Conservation (phyloP, 2,113 vertebrate genomes). For the Sylvia atricapilla region DNA sequence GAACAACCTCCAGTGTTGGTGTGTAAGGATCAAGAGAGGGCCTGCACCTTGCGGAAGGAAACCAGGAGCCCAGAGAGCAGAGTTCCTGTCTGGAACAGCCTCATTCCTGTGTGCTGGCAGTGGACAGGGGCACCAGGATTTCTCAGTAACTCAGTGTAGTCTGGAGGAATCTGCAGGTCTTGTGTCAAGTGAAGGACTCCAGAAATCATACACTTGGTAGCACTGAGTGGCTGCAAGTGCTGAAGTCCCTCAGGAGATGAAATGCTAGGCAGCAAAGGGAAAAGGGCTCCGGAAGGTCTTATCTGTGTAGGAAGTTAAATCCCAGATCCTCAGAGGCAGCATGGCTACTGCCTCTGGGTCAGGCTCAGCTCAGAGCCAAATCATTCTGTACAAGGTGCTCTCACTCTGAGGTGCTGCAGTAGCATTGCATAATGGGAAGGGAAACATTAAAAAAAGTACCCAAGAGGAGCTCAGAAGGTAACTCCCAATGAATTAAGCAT, state of each 20-base stretch:
- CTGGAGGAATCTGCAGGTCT: neutral
- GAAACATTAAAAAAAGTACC: neutral
- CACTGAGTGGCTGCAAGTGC: neutral
- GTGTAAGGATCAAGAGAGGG: neutral
- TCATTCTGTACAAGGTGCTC: neutral
- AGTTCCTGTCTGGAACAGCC: neutral
- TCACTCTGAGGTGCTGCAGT: neutral
- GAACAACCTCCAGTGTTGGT: neutral
- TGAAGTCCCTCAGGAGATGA: neutral
- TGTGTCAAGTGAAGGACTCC: neutral
- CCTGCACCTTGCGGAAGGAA: neutral
- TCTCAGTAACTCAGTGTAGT: neutral
- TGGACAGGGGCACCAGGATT: neutral
- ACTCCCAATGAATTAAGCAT: neutral
- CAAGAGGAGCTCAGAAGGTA: neutral
- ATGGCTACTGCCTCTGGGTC: neutral
- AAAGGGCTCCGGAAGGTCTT: neutral
- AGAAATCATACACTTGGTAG: neutral
- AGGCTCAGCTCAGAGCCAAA: neutral
- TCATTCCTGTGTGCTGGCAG: rapidly evolving
- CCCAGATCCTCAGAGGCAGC: neutral
- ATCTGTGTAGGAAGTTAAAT: neutral
- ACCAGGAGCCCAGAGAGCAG: neutral
- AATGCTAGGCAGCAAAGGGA: neutral
- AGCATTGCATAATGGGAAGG: neutral